These are phyloP conservation scores for Pseudomyrmex flavicornis DNA, from an alignment of 1,140 invertebrate species.

Conservation along the genomic window DNA sequence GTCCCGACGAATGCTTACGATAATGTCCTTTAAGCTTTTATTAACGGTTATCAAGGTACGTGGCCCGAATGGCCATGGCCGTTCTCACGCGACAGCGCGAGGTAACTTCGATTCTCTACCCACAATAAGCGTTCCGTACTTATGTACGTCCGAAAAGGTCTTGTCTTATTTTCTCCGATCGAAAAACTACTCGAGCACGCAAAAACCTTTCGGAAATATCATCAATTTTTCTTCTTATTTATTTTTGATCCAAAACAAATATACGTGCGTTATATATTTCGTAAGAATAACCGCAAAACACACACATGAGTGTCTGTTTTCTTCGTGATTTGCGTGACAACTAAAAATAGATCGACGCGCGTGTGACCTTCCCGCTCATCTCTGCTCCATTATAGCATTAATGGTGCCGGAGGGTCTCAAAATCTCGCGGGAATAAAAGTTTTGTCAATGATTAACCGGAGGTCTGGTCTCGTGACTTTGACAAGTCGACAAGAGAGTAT, in stretches of 20 bases:
- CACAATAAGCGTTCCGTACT: not conserved
- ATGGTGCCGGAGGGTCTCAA: constrained; percentile 67
- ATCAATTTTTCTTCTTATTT: not conserved
- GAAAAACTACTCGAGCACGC: not conserved
- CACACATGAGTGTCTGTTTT: not conserved
- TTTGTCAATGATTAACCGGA: constrained; percentile 81
- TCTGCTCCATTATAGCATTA: constrained; percentile 79
- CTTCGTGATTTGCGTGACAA: not conserved
- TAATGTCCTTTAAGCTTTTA: constrained; percentile 85
- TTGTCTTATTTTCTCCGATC: constrained; percentile 13
- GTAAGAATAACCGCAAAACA: constrained; percentile 14
- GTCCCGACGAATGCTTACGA: constrained; percentile 82
- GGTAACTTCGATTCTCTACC: constrained; percentile 34
- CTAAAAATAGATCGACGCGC: constrained; percentile 16
- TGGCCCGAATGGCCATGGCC: constrained; percentile 81
- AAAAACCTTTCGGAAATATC: not conserved
- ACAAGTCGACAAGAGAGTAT: constrained; percentile 49
- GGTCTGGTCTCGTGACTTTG: constrained; percentile 61
- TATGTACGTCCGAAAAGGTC: not conserved
- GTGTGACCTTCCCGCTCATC: constrained; percentile 22
- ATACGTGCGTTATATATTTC: not conserved
- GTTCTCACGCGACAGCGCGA: constrained; percentile 72
- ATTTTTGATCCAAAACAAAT: no score
- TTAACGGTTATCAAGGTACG: constrained; percentile 83
- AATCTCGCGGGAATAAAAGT: constrained; percentile 78